Percentiles rank a stretch among this genome's conserved stretches.
These are phyloP conservation scores for Microtus richardsoni DNA, from an alignment of 2,113 vertebrate genomes.

Conservation along the genomic window DNA sequence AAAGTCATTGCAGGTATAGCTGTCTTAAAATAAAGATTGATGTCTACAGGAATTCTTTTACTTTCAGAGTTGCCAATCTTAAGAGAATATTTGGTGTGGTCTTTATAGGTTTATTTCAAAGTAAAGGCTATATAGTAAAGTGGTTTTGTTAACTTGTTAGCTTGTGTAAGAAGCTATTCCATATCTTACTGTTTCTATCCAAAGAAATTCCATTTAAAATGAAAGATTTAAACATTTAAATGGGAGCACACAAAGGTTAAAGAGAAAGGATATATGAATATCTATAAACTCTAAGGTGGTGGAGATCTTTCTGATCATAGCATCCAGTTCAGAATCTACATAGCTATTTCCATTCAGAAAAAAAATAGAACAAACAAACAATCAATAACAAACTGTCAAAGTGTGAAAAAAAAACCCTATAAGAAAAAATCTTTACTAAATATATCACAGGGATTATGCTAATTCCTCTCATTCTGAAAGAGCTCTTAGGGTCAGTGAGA, in stretches of 20 bases:
- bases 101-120: constrained; percentile 52
- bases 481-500: neutral
- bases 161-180: constrained; percentile 7
- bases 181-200: constrained; percentile 14
- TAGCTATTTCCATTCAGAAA: neutral
- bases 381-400: neutral
- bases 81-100: constrained; percentile 27
- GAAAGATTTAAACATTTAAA: constrained; percentile 32
- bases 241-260: neutral
- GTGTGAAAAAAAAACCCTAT: neutral
- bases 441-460: neutral
- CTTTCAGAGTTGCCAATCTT: constrained; percentile 22
- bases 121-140: constrained; percentile 42
- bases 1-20: constrained; percentile 15
- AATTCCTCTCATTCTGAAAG: neutral
- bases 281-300: neutral
- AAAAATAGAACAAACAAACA: neutral
- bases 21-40: constrained; percentile 1
- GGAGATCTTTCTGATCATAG: neutral
- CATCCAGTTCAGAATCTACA: neutral
- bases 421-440: neutral
- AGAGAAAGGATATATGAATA: neutral
- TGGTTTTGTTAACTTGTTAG: constrained; percentile 33
- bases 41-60: constrained; percentile 20
- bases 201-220: constrained; percentile 28